Evolutionary conservation across 2,113 vertebrate genomes (phyloP).

Genomic region (Laticauda laticaudata): DNA sequence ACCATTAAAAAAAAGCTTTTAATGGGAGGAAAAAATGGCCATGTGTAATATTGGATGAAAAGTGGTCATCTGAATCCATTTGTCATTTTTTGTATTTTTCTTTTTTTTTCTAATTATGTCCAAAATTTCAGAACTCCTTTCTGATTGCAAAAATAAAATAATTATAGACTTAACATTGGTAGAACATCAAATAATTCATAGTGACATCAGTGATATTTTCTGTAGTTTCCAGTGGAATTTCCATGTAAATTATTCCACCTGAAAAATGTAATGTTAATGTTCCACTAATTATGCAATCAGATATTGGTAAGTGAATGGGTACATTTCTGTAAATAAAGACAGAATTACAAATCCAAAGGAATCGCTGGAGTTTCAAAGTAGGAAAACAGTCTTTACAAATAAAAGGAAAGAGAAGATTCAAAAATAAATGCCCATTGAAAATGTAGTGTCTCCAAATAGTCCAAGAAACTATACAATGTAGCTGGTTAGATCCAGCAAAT

Average conservation of each 20-base stretch:
- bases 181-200: conserved; percentile 61
- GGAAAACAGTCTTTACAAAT: conserved; percentile 73
- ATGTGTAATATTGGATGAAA: neutral
- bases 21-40: neutral
- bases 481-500: conserved; percentile 95
- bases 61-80: conserved; percentile 8
- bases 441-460: conserved; percentile 69
- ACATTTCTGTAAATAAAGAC: conserved; percentile 44
- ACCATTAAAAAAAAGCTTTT: neutral
- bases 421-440: conserved; percentile 79
- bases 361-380: conserved; percentile 72
- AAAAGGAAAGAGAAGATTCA: conserved; percentile 71
- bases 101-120: conserved; percentile 65
- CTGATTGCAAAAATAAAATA: conserved; percentile 53
- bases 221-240: conserved; percentile 65
- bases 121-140: conserved; percentile 68
- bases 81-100: conserved; percentile 57
- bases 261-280: conserved; percentile 67
- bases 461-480: conserved; percentile 91
- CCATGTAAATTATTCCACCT: conserved; percentile 65
- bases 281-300: conserved; percentile 60
- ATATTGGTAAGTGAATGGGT: conserved; percentile 22
- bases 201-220: conserved; percentile 54
- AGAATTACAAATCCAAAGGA: conserved; percentile 70
- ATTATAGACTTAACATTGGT: conserved; percentile 64